Evolutionary conservation across 2,888 invertebrate species (phyloP), one percentile per base, ranked within the genome.

Genomic region (Tinea semifulvella): DNA sequence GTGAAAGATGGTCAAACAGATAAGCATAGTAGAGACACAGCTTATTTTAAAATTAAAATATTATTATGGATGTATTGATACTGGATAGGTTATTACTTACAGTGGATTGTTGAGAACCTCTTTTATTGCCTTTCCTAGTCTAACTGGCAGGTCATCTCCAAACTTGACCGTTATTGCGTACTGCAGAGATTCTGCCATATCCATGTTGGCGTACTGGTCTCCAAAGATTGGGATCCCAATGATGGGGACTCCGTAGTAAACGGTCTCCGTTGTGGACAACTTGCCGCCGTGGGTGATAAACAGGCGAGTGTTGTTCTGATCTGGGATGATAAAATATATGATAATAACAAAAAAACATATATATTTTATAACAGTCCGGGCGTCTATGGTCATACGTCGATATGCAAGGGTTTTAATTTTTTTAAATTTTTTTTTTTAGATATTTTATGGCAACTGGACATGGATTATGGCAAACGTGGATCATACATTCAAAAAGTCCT

Each of bases 231-330:
- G 86, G 47, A 85, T 83, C 16, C 82, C 63, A 5, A 86, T 53
- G 49, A 82, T 58, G 2, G 85, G 85, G 39, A 82, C 84, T 17
- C 82, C 84, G 49, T 82, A 83, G 53, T 84, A 72, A 10, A 83
- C 76, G 3, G 82, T 79, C 53, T 86, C 85, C 1, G 77, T 82
- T 2, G 74, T 70, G 17, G 85, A 84, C 42, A 85, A 56, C 44
- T 85, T 65, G 4, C 85, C 85, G 3, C 83, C 85, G 52, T 86
- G 85, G 1, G 81, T 68, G 56, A 85, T 82, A 53, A 85, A 85
- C 1, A 43, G 7, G 4, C 17, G 10, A 17, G 28, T 28, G 31
- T 43, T 43, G 28, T 25, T 22, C 2, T 43, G 0, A 69, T 68
- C 70, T 72, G 56, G 2, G 53, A 46, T 22, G 5, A 22, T 22